Conservation (phyloP, 2,797 vertebrate species). For the Cossypha niveicapilla region DNA sequence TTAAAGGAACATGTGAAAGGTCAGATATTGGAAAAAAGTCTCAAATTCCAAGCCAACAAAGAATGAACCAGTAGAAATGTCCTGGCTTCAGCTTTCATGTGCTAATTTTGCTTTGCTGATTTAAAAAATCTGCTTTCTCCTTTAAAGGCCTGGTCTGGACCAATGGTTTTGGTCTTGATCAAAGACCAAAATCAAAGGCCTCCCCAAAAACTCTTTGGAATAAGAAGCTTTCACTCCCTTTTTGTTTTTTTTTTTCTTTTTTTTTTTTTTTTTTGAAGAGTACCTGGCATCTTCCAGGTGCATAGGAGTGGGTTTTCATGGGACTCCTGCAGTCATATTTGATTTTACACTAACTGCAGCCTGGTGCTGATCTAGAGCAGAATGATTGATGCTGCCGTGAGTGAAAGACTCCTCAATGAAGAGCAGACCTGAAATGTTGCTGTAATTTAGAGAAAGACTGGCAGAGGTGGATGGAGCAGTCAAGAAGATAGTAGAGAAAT, state of each 20-base stretch:
- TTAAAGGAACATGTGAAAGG: neutral
- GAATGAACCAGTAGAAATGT: slow-evolving; percentile 65
- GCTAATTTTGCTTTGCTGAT: neutral
- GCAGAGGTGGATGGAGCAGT: neutral
- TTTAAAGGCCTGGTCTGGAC: neutral
- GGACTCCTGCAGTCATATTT: neutral
- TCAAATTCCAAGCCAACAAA: neutral
- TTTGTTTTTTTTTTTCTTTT: too few relatives aligned
- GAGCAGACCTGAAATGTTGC: neutral
- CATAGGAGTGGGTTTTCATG: neutral
- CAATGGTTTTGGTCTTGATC: neutral
- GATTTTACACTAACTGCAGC: neutral
- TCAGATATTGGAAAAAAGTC: neutral
- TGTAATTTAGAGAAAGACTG: neutral
- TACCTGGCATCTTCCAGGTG: neutral
- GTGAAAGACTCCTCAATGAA: neutral
- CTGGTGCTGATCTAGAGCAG: neutral
- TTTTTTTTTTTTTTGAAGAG: neutral
- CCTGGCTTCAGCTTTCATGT: neutral
- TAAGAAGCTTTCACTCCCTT: neutral
- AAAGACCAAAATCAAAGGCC: neutral
- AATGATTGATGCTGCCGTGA: neutral
- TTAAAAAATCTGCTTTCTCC: neutral
- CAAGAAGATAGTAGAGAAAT: neutral
- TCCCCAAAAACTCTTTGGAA: neutral